phyloP scores from a whole-genome alignment of 2,888 invertebrate genomes.

The Drosophila maculinotata region DNA sequence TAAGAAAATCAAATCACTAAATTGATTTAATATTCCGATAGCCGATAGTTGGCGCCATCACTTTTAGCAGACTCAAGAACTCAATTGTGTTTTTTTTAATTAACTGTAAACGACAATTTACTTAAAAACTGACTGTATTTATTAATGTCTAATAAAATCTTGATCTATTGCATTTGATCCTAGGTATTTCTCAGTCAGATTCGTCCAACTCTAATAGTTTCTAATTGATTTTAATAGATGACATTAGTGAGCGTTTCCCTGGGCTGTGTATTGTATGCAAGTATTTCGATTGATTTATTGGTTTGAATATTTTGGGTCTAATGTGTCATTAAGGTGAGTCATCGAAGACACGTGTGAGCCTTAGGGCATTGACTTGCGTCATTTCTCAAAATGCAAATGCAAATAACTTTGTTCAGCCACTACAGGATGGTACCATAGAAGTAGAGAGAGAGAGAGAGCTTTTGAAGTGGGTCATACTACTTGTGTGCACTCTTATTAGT shows the following conservation, averaged over 20 bases:
- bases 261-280: background rate
- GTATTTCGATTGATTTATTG: slow-evolving; percentile 16
- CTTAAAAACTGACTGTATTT: no score
- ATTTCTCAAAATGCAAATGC: slow-evolving; percentile 39
- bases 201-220: background rate
- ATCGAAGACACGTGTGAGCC: background rate
- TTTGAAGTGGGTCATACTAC: slow-evolving; percentile 12
- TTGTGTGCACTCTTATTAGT: slow-evolving; percentile 24
- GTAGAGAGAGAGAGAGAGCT: no score
- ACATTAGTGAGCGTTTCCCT: slow-evolving; percentile 16
- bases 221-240: slow-evolving; percentile 39
- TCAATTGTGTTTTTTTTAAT: no score
- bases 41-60: no score
- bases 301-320: slow-evolving; percentile 14
- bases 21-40: no score
- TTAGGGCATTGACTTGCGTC: slow-evolving; percentile 1
- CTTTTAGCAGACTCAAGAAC: no score
- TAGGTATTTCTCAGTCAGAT: background rate
- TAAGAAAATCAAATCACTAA: no score
- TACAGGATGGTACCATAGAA: slow-evolving; percentile 2
- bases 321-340: background rate
- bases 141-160: no score
- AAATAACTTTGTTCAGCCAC: slow-evolving; percentile 40
- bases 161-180: no score
- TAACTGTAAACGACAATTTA: no score